Conservation (phyloP, 2,888 invertebrate species). For the Chirona hameri region DNA sequence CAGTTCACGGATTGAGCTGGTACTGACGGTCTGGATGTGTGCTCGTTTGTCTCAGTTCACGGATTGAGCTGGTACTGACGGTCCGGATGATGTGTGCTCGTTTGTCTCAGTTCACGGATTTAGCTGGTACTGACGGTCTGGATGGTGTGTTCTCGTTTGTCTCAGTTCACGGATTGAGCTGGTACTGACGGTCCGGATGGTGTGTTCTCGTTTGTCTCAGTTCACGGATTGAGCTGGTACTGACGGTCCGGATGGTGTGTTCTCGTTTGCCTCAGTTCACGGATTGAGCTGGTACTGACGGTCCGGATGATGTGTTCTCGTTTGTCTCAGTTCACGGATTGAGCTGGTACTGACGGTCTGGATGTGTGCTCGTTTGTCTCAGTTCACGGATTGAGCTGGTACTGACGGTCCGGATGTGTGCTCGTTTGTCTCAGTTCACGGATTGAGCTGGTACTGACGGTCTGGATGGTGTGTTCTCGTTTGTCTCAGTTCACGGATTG, state of each 20-base stretch:
- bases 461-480: not conserved
- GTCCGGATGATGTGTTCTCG: not conserved
- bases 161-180: constrained; percentile 64
- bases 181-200: not conserved
- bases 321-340: constrained; percentile 65
- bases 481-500: constrained; percentile 65
- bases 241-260: not conserved
- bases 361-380: constrained; percentile 41
- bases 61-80: constrained; percentile 49
- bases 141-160: not conserved
- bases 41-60: constrained; percentile 58
- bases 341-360: not conserved
- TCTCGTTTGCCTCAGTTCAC: constrained; percentile 58
- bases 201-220: constrained; percentile 46
- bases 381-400: constrained; percentile 61
- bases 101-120: constrained; percentile 65
- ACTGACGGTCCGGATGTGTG: not conserved
- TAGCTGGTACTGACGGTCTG: not conserved
- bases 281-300: constrained; percentile 49
- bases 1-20: constrained; percentile 62
- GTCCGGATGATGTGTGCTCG: not conserved
- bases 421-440: constrained; percentile 58
- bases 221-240: constrained; percentile 59
- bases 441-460: constrained; percentile 49
- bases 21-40: not conserved